Conservation (phyloP, 2,888 invertebrate genomes). For the Mesoligia furuncula region DNA sequence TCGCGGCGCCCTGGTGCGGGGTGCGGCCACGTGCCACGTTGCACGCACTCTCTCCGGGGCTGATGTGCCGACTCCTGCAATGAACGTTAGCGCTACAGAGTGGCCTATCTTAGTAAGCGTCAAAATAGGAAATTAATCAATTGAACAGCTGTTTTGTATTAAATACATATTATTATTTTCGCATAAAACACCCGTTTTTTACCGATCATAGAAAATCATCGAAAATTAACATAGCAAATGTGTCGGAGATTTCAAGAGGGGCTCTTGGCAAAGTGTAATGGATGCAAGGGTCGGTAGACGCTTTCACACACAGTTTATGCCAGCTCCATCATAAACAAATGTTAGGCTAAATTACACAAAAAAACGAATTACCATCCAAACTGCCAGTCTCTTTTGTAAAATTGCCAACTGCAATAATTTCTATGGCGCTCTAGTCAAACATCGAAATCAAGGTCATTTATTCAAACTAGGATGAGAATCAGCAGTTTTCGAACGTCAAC, state of each 20-base stretch:
- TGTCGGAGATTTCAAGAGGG: neutral
- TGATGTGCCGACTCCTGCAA: neutral
- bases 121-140: neutral
- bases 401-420: neutral
- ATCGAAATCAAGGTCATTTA: too few relatives aligned
- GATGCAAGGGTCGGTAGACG: neutral
- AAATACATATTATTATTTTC: neutral
- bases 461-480: too few relatives aligned
- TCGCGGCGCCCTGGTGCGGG: too few relatives aligned
- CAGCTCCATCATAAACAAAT: neutral
- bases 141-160: neutral
- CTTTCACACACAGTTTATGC: neutral
- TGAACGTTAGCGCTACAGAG: neutral
- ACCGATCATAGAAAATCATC: neutral
- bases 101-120: neutral
- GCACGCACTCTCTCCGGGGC: neutral
- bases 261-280: neutral
- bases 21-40: neutral
- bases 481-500: too few relatives aligned
- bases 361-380: too few relatives aligned
- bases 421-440: neutral
- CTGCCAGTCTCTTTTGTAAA: neutral
- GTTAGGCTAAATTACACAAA: neutral
- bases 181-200: neutral
- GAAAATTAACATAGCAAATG: neutral